Base-by-base conservation (phyloP, 2,797 vertebrate genomes). In the Anguilla obscura region DNA sequence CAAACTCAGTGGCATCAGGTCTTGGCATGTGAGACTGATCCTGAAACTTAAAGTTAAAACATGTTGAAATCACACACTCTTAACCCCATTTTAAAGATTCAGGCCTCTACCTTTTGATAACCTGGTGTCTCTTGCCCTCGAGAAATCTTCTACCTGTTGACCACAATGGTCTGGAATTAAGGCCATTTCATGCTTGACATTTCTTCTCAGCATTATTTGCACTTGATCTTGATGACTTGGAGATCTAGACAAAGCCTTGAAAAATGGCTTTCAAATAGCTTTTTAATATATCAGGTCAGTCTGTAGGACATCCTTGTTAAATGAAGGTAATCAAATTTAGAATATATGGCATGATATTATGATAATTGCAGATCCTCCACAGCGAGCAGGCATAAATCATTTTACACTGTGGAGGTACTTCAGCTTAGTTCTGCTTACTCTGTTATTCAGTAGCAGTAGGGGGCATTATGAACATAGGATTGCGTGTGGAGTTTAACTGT, bases 211-310 rank as follows among this genome's bases (percentile, higher is more conserved):
- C 93, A 89, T 90, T 40, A 91, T 92, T 88, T 90, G 33, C 16
- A 0, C 21, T 84, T 87, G 86, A 94, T 94, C 92, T 91, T 90
- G 90, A 93, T 92, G 90, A 91, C 90, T 93, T 89, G 12, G 90
- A 93, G 94, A 89, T 94, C 86, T 76, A 63, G 48, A 85, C 90
- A 94, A 95, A 93, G 93, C 93, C 93, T 90, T 54, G 24, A 92
- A 88, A 93, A 93, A 91, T 88, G 89, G 90, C 76, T 91, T 93
- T 90, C 90, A 90, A 90, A 71, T 89, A 86, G 89, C 90, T 89
- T 85, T 89, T 90, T 92, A 92, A 94, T 93, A 95, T 94, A 95
- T 94, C 93, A 90, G 92, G 89, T 88, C 90, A 89, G 92, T 88
- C 91, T 86, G 89, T 48, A 87, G 89, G 89, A 91, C 91, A 91